Evolutionary conservation across 2,888 invertebrate genomes (phyloP).

Genomic region (Drosophila nr. fundita): DNA sequence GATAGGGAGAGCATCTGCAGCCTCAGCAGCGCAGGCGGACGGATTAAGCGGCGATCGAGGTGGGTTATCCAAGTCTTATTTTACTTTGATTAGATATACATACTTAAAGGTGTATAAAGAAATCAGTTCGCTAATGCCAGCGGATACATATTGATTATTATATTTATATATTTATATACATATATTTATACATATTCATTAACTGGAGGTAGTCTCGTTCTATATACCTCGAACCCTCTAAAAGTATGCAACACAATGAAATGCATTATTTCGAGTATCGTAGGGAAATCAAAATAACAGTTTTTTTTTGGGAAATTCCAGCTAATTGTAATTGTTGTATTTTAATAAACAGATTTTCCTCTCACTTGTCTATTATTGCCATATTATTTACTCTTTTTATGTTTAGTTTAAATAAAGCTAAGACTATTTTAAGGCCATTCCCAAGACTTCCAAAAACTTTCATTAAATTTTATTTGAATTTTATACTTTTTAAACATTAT

Average conservation of each 20-base stretch:
- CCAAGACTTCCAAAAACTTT: too few species aligned
- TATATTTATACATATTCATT: neutral
- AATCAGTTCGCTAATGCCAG: neutral
- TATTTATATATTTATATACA: neutral
- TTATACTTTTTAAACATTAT: too few species aligned
- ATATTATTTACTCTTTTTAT: neutral
- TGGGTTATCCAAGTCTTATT: slow-evolving; percentile 17
- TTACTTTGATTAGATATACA: neutral
- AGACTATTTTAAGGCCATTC: neutral
- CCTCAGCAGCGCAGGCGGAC: slow-evolving; percentile 70
- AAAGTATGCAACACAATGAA: slow-evolving; percentile 13
- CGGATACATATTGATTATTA: neutral
- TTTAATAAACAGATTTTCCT: neutral
- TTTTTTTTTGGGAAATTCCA: neutral
- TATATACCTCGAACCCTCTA: neutral
- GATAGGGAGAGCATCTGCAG: slow-evolving; percentile 83
- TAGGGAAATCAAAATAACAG: neutral
- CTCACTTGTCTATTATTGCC: neutral
- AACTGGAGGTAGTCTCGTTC: neutral
- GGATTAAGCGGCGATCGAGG: slow-evolving; percentile 79
- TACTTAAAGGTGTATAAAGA: neutral
- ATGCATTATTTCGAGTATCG: neutral
- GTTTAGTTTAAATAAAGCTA: neutral
- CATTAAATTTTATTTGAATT: too few species aligned
- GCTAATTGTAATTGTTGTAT: neutral